Evolutionary conservation across 35 echinoderm and acorn worm genomes (phyloP).

Genomic region (Acanthaster planci): DNA sequence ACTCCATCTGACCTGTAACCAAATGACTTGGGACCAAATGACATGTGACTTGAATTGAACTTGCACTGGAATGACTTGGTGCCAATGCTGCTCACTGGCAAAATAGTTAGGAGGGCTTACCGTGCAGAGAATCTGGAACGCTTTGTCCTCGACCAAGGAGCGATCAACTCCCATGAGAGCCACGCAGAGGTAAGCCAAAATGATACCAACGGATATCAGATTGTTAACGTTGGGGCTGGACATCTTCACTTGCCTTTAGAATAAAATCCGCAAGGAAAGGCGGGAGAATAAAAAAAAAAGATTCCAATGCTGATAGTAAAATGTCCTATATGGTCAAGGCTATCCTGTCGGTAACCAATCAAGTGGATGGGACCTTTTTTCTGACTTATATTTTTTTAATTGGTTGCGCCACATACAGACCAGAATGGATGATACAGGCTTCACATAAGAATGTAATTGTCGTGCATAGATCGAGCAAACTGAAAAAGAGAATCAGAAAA

Average conservation of each 20-base stretch:
- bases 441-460: too few relatives aligned
- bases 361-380: neutral
- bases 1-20: too few relatives aligned
- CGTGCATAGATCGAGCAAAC: too few relatives aligned
- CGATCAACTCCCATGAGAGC: slow-evolving; percentile 59
- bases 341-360: neutral
- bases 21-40: too few relatives aligned
- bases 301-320: neutral
- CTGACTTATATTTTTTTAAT: neutral
- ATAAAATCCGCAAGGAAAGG: neutral
- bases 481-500: too few relatives aligned
- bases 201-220: slow-evolving; percentile 51
- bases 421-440: neutral
- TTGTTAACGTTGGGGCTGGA: slow-evolving; percentile 81
- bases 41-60: too few relatives aligned
- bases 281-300: neutral
- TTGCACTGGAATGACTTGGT: too few relatives aligned
- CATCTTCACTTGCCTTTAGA: slow-evolving; percentile 59
- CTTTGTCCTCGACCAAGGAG: slow-evolving; percentile 29
- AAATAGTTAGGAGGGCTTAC: slow-evolving; percentile 19
- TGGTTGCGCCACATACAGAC: neutral
- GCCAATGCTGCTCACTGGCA: too few relatives aligned
- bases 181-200: slow-evolving; percentile 49
- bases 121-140: slow-evolving; percentile 30
- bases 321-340: neutral